phyloP scores from a whole-genome alignment of 1,140 invertebrate genomes.

The Asobara japonica region DNA sequence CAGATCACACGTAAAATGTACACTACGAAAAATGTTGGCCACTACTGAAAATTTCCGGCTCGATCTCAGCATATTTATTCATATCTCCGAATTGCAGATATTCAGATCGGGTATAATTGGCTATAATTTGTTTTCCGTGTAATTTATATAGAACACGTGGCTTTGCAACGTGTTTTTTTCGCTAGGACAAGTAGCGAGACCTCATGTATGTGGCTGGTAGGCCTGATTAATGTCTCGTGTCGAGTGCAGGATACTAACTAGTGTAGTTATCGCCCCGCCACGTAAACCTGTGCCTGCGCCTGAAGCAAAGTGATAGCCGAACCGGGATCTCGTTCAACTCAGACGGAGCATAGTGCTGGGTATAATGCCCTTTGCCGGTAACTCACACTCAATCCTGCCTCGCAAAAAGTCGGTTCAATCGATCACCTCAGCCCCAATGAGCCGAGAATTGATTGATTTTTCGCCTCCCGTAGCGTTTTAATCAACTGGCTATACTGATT shows the following conservation, averaged over 20 bases:
- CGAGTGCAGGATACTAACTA: constrained; percentile 28
- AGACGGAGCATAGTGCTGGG: no score
- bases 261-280: constrained; percentile 24
- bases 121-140: no score
- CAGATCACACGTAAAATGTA: no score
- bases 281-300: neutral
- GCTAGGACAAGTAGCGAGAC: neutral
- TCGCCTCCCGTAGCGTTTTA: neutral
- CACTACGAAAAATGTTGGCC: no score
- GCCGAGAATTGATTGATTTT: neutral
- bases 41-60: no score
- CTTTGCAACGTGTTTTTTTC: neutral
- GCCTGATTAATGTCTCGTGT: constrained; percentile 33
- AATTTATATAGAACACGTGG: no score
- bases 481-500: neutral
- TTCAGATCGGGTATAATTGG: no score
- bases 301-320: neutral
- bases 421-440: neutral
- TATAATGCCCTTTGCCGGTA: neutral
- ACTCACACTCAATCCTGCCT: neutral
- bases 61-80: no score
- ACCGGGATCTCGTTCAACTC: neutral
- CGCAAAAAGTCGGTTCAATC: neutral
- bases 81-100: no score
- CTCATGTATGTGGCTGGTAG: constrained; percentile 1